These are phyloP conservation scores for Salmo trutta DNA, from an alignment of 2,797 vertebrate genomes.

Conservation along the genomic window DNA sequence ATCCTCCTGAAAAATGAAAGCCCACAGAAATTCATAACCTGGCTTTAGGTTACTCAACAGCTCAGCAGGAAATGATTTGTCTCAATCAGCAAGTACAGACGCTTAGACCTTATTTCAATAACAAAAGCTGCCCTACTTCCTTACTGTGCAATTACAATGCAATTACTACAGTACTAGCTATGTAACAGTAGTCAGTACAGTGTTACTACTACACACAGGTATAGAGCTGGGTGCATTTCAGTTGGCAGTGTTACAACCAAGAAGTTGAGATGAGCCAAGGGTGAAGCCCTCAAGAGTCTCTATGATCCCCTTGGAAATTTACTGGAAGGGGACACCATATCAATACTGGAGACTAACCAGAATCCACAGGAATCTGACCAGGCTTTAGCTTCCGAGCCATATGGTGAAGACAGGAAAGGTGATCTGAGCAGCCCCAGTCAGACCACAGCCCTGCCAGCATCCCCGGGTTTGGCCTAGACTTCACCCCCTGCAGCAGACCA, in stretches of 20 bases:
- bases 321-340: not conserved
- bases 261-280: not conserved
- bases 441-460: not conserved
- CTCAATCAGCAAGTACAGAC: conserved; percentile 53
- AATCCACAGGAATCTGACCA: not conserved
- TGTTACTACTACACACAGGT: not conserved
- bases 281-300: no score
- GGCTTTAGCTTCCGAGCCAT: not conserved
- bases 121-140: not conserved
- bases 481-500: not conserved
- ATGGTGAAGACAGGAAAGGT: not conserved
- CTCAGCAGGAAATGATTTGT: conserved; percentile 43
- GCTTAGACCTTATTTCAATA: not conserved
- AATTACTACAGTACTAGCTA: not conserved
- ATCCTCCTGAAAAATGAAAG: not conserved
- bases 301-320: not conserved
- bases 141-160: not conserved
- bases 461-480: not conserved
- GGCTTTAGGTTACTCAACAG: conserved; percentile 10
- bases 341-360: not conserved
- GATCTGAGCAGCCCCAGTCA: not conserved
- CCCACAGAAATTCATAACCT: not conserved
- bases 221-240: no score
- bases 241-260: no score
- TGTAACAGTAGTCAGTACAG: not conserved